These are phyloP conservation scores for Sebastes hopkinsi DNA, from an alignment of 2,797 vertebrate genomes.

Conservation along the genomic window DNA sequence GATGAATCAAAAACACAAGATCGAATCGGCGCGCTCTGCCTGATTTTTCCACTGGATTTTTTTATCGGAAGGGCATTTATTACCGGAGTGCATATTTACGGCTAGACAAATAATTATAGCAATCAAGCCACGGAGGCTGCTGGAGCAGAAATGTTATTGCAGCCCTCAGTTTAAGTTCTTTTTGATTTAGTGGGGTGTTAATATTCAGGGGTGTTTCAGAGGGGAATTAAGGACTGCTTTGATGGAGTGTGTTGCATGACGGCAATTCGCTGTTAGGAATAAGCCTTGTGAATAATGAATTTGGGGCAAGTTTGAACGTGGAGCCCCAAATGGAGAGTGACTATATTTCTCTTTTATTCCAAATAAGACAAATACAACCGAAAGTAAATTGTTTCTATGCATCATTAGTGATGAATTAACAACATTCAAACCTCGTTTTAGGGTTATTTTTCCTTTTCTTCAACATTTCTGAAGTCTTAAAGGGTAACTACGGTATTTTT, in stretches of 20 bases:
- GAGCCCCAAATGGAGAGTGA: conserved; percentile 5
- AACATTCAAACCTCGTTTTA: neutral
- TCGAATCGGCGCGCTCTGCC: conserved; percentile 18
- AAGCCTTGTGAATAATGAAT: conserved; percentile 68
- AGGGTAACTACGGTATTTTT: no score
- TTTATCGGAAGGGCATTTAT: conserved; percentile 63
- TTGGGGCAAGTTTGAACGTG: conserved; percentile 44
- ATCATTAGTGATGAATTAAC: conserved; percentile 7
- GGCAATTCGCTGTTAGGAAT: conserved; percentile 35
- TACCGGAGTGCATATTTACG: conserved; percentile 47
- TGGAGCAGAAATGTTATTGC: conserved; percentile 50
- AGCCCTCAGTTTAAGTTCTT: conserved; percentile 45
- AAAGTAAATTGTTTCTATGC: conserved; percentile 16
- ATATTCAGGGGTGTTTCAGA: conserved; percentile 58
- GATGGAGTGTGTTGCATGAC: conserved; percentile 59
- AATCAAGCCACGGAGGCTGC: conserved; percentile 49
- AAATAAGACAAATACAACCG: conserved; percentile 26
- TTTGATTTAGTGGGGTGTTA: conserved; percentile 59
- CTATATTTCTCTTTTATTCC: conserved; percentile 10
- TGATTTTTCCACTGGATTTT: conserved; percentile 44
- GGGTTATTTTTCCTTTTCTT: neutral
- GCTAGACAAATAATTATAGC: conserved; percentile 57
- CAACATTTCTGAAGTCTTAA: neutral
- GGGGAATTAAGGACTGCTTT: conserved; percentile 60
- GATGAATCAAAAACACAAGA: conserved; percentile 53